A percentile compares a stretch with the other conserved stretches of the same genome.
Conservation (phyloP, 2,797 vertebrate species). For the Sandelia bainsii region DNA sequence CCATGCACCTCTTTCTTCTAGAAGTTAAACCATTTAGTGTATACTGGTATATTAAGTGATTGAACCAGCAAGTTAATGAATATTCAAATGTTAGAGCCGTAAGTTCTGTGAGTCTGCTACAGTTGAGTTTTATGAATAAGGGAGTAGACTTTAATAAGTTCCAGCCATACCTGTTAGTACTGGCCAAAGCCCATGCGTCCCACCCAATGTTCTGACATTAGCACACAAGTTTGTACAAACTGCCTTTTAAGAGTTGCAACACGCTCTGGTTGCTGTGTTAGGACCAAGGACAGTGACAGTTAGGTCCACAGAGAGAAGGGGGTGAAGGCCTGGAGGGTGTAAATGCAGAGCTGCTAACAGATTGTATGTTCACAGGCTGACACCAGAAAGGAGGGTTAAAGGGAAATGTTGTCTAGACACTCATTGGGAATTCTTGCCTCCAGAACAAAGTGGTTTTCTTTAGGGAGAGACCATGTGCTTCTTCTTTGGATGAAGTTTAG, state of each 20-base stretch:
- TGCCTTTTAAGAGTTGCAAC: slow-evolving; percentile 79
- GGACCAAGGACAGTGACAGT: slow-evolving; percentile 72
- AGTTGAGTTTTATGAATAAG: slow-evolving; percentile 7
- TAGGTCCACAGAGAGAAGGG: slow-evolving; percentile 66
- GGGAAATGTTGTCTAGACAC: slow-evolving; percentile 48
- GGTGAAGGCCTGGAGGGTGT: slow-evolving; percentile 60
- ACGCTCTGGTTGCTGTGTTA: slow-evolving; percentile 53
- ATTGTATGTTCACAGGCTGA: slow-evolving; percentile 72
- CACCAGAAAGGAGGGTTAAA: slow-evolving; percentile 61
- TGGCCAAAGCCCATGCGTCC: not conserved
- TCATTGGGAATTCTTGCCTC: slow-evolving; percentile 35
- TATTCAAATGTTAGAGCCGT: not conserved
- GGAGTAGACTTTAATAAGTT: not conserved
- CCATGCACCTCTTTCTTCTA: not conserved
- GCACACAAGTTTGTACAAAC: slow-evolving; percentile 68
- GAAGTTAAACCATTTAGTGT: not conserved
- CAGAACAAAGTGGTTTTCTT: slow-evolving; percentile 22
- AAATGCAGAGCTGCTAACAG: slow-evolving; percentile 79
- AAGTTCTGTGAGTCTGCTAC: not conserved
- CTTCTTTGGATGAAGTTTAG: slow-evolving; percentile 4
- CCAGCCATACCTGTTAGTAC: not conserved
- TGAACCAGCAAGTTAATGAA: not conserved
- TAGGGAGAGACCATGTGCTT: not conserved
- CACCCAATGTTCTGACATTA: slow-evolving; percentile 33
- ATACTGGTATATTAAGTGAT: not conserved